Percentiles rank a stretch among this genome's conserved stretches.
Evolutionary conservation across 2,797 vertebrate species (phyloP).

Genomic region (Sebastes paucispinis): DNA sequence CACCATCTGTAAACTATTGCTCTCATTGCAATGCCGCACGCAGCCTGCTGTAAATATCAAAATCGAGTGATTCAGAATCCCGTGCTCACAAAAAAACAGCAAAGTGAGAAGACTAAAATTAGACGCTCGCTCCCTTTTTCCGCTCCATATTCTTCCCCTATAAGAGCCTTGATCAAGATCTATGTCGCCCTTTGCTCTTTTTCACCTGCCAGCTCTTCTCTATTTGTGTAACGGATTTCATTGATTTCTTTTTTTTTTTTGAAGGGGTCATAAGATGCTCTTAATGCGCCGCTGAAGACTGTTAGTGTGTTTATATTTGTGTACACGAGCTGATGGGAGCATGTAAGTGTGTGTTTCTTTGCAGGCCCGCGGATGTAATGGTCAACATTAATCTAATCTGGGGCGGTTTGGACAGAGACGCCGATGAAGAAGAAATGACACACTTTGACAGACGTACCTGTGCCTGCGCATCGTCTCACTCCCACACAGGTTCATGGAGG

Average conservation of each 20-base stretch:
- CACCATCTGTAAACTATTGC: slow-evolving; percentile 44
- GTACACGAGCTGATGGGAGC: slow-evolving; percentile 1
- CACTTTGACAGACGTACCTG: slow-evolving; percentile 20
- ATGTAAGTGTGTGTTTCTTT: background rate
- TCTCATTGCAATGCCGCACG: slow-evolving; percentile 38
- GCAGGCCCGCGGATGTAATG: slow-evolving; percentile 20
- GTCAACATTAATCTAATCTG: slow-evolving; percentile 36
- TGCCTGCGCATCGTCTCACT: background rate
- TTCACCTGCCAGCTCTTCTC: slow-evolving; percentile 41
- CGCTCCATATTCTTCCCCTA: background rate
- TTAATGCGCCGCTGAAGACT: slow-evolving; percentile 52
- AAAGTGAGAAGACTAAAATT: background rate
- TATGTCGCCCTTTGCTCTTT: slow-evolving; percentile 16
- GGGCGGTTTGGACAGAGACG: slow-evolving; percentile 19
- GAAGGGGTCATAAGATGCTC: slow-evolving; percentile 43
- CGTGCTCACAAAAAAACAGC: background rate
- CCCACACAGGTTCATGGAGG: slow-evolving; percentile 10
- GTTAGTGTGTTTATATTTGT: slow-evolving; percentile 39
- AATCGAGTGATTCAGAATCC: slow-evolving; percentile 30
- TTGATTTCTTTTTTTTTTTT: slow-evolving; percentile 53
- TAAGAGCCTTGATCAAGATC: slow-evolving; percentile 19
- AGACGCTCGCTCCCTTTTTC: background rate
- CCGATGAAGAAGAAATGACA: slow-evolving; percentile 35
- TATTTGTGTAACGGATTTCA: slow-evolving; percentile 52
- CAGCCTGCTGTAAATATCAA: slow-evolving; percentile 46